Percentiles rank a stretch among this genome's conserved stretches.
These are phyloP conservation scores for Bombylius discolor DNA, from an alignment of 2,888 invertebrate species.

Conservation along the genomic window DNA sequence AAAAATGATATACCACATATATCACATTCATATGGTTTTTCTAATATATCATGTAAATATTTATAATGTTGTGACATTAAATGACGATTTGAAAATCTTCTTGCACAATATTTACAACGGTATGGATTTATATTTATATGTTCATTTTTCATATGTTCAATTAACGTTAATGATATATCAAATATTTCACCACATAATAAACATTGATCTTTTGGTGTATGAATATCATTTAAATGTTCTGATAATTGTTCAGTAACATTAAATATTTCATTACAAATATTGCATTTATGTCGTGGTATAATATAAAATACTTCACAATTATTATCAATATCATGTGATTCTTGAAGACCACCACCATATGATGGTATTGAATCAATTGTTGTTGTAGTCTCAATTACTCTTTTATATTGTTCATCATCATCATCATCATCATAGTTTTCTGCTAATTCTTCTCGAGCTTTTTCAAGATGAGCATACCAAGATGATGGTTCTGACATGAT, in stretches of 20 bases:
- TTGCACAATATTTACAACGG: constrained; percentile 1
- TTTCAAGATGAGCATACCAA: no score
- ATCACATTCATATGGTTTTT: not conserved
- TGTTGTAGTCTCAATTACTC: not conserved
- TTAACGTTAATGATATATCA: not conserved
- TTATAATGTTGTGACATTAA: not conserved
- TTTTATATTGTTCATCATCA: not conserved
- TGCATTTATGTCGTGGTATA: not conserved
- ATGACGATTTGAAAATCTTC: not conserved
- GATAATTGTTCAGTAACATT: not conserved
- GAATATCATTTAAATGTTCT: not conserved
- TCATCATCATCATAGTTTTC: no score
- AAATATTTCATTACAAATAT: not conserved
- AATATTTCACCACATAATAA: not conserved
- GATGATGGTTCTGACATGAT: no score
- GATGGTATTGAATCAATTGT: not conserved
- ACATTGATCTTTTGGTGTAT: not conserved
- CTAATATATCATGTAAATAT: not conserved
- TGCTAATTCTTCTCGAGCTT: no score
- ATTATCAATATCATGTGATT: not conserved
- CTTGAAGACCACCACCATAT: not conserved
- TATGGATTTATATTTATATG: not conserved
- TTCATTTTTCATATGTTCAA: not conserved
- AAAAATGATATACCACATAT: not conserved
- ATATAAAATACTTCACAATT: not conserved